Evolutionary conservation across 2,888 invertebrate species (phyloP), one percentile per base, ranked within the genome.

Genomic region (Podabrus alpinus): DNA sequence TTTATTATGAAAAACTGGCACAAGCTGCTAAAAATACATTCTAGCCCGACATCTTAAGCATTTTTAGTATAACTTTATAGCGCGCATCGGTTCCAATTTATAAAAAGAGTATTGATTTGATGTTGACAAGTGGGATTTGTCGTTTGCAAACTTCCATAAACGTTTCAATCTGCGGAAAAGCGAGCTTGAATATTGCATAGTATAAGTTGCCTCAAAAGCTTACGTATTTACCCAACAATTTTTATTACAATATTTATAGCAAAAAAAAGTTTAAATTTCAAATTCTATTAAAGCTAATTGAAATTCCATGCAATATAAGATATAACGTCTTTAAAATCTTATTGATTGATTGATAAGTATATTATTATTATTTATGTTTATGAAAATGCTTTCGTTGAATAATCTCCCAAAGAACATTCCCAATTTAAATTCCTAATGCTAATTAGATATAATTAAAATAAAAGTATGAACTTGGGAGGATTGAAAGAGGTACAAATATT

Each of bases 1-100:
- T 73, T 73, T 76, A 76, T 76, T 73, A 73, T 74, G 71, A 73
- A 76, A 76, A 76, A 76, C 71, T 71, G 71, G 74, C 67, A 61
- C 71, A 72, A 76, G 71, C 71, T 72, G 71, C 74, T 76, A 73
- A 76, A 76, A 76, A 74, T 76, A 76, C 68, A 68, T 76, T 73
- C 62, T 73, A 61, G 64, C 66, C 73, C 62, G 70, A 70, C 73
- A 68, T 67, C 70, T 71, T 73, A 73, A 61, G 73, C 76, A 73
- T 73, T 73, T 76, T 76, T 70, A 64, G 25, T 71, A 66, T 61
- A 60, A 73, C 76, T 76, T 76, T 73, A 73, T 68, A 71, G 74
- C 73, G 71, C 70, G 68, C 75, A 76, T 76, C 76, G 69, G 71
- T 76, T 73, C 73, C 68, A 66, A 76, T 76, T 76, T 76, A 71